Conservation (phyloP, 2,888 invertebrate genomes). For the Rotaria socialis region DNA sequence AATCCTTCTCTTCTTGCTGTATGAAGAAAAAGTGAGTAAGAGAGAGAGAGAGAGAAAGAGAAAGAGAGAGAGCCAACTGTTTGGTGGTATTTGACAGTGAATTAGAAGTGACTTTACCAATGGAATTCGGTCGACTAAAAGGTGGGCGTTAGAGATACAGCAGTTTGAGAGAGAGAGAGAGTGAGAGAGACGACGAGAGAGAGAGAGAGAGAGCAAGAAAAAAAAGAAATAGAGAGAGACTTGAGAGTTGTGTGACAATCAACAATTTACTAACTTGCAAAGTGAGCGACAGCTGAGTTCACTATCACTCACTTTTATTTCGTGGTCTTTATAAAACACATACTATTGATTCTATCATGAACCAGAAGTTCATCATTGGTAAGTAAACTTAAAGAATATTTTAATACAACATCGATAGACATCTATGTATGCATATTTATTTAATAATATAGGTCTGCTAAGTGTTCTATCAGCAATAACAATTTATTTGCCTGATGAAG, state of each 20-base stretch:
- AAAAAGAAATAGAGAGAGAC: not conserved
- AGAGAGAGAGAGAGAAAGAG: not conserved
- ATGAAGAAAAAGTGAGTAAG: not conserved
- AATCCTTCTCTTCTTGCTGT: not conserved
- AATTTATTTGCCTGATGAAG: constrained; percentile 27
- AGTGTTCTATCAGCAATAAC: constrained; percentile 11
- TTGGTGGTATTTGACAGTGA: constrained; percentile 14
- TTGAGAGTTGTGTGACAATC: not conserved
- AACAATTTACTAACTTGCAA: not conserved
- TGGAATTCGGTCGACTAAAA: not conserved
- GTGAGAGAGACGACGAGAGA: not conserved
- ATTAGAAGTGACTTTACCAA: constrained; percentile 5
- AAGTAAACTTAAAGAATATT: not conserved
- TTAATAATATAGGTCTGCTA: not conserved
- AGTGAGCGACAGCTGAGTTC: constrained; percentile 8
- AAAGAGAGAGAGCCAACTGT: not conserved
- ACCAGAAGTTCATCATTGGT: not conserved
- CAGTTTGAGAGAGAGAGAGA: not conserved
- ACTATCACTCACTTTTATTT: not conserved
- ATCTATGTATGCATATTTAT: not conserved
- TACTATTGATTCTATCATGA: not conserved
- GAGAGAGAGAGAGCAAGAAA: not conserved
- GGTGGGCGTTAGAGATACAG: not conserved
- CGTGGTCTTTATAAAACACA: not conserved
- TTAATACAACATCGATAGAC: not conserved